Evolutionary conservation across 2,888 invertebrate species (phyloP).

Genomic region (Kryphioiulus occultus): DNA sequence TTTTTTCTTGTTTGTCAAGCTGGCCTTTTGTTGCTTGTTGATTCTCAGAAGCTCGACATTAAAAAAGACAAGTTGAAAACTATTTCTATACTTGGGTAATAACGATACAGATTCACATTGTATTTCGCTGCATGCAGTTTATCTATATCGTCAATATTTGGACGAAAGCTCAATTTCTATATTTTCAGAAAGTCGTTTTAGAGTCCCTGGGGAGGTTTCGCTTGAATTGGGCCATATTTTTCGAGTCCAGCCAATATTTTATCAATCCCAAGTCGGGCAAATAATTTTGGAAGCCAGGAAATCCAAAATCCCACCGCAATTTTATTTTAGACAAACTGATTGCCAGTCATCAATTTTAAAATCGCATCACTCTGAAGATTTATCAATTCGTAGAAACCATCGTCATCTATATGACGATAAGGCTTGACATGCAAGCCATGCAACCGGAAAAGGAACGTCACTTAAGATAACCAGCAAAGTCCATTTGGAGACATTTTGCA

Average conservation of each 20-base stretch:
- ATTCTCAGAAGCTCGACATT: background rate
- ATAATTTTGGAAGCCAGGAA: background rate
- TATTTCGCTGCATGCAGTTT: background rate
- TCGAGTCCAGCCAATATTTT: background rate
- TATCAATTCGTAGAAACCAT: background rate
- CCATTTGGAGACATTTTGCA: constrained; percentile 6
- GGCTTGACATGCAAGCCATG: background rate
- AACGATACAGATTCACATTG: no score
- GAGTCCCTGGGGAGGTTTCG: background rate
- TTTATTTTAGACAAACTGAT: constrained; percentile 25
- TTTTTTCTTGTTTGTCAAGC: no score
- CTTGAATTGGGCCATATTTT: no score
- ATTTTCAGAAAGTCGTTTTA: background rate
- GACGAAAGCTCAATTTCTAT: background rate
- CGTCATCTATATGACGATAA: background rate
- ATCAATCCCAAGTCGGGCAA: constrained; percentile 1
- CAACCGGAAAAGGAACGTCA: background rate
- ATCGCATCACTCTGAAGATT: background rate
- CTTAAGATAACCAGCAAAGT: constrained; percentile 24
- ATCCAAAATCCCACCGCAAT: constrained; percentile 3
- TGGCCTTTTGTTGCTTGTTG: background rate
- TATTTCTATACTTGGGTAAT: background rate
- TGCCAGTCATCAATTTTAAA: constrained; percentile 32
- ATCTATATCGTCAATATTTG: background rate
- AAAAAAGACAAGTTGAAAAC: background rate